Base-by-base conservation (phyloP, 2,888 invertebrate genomes). In the Hypena proboscidalis region DNA sequence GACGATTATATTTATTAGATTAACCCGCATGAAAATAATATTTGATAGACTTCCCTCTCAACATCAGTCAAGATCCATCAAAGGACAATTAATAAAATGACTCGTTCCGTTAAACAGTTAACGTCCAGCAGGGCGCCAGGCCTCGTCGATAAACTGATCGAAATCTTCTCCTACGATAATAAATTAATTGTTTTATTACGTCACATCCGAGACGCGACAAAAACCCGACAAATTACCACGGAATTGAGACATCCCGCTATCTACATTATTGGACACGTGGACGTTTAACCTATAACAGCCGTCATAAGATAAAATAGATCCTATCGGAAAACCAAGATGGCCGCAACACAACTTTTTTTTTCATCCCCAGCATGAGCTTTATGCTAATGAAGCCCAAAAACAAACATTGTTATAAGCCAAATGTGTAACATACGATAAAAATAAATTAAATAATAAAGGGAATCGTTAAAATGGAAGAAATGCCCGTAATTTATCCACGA, bases 381-480 rank as follows among this genome's bases (percentile, higher is more conserved):
- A 89, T 90, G 90, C 85, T 90, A 90, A 90, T 90, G 86, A 88
- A 80, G 51, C 81, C 81, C 83, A 85, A 90, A 90, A 90, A 90
- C 90, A 90, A 90, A 90, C 88, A 88, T 87, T 85, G 88, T 84
- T 88, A 88, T 87, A 85, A 84, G 83, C 77, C 81, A 83, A 90
- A 90, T 90, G 89, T 89, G 90, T 90, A 90, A 90, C 89, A 85
- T 86, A 85, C 85, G 77, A 89, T 89, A 87, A 84, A 87, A 89
- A 90, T 90, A 90, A 90, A 90, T 90, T 89, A 90, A 90, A 90
- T 87, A 89, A 90, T 90, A 90, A 89, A 88, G 83, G 80, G 86
- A 83, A 88, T 90, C 90, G 88, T 90, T 90, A 90, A 90, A 90
- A 90, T 85, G 83, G 83, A 88, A 86, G 87, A 90, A 89, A 90